phyloP scores from a whole-genome alignment of 92 coral and sea anemone genomes.

The Zoanthus sansibaricus region DNA sequence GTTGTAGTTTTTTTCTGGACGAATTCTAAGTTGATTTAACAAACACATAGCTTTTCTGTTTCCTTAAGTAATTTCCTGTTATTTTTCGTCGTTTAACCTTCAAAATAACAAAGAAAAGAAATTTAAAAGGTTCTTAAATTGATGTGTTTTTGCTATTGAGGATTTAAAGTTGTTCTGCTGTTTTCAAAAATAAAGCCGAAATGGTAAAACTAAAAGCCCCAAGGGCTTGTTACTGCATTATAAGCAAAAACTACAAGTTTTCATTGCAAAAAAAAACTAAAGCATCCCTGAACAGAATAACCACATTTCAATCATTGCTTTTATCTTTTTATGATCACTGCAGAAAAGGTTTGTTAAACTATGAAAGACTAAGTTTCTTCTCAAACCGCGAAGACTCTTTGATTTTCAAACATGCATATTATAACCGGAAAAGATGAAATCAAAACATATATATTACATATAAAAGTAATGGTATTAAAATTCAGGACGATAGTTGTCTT shows the following conservation, averaged over 20 bases:
- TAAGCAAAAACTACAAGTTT: neutral
- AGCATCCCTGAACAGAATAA: neutral
- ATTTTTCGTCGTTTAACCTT: neutral
- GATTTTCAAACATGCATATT: neutral
- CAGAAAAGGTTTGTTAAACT: neutral
- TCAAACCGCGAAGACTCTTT: neutral
- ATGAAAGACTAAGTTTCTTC: neutral
- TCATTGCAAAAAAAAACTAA: neutral
- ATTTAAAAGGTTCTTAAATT: neutral
- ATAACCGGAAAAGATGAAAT: neutral
- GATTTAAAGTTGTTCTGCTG: neutral
- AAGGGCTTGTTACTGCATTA: neutral
- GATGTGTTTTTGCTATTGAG: neutral
- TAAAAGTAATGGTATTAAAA: neutral
- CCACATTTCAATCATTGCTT: neutral
- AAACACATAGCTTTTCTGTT: too few relatives aligned
- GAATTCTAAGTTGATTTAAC: too few relatives aligned
- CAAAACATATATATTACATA: neutral
- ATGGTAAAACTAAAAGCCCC: neutral
- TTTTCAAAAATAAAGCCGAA: neutral
- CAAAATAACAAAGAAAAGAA: neutral
- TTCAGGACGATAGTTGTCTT: neutral
- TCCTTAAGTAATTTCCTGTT: slow-evolving; percentile 4
- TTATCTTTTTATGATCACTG: neutral
- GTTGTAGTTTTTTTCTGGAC: too few relatives aligned